Base-by-base conservation (phyloP, 2,113 vertebrate species). In the Fukomys damarensis region DNA sequence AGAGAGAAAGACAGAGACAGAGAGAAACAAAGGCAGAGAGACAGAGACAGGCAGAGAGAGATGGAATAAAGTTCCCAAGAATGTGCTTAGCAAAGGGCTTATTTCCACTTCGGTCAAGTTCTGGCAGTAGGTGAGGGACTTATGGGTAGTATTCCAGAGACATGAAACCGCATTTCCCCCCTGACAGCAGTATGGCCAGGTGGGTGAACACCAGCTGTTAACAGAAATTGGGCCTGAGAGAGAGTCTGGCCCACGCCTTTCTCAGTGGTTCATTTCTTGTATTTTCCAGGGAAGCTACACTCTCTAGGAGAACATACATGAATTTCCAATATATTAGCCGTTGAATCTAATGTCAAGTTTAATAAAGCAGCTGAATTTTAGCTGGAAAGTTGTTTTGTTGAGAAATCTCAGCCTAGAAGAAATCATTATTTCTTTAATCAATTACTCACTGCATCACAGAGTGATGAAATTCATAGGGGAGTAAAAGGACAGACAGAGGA, bases 331-430 rank as follows among this genome's bases (percentile, higher is more conserved):
- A 79, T 43, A 72, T 58, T 88, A 82, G 35, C 61, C 89, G 49
- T 83, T 59, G 82, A 86, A 58, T 80, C 28, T 79, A 82, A 92
- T 52, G 85, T 83, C 94, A 97, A 43, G 13, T 95, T 96, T 97
- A 97, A 97, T 96, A 95, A 93, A 96, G 81, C 66, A 91, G 52
- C 46, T 90, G 54, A 84, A 93, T 66, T 90, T 95, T 96, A 95
- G 46, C 84, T 11, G 2, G 52, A 94, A 74, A 30, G 1, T 72
- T 87, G n/a, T 49, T 82, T 93, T 96, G 94, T 46, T 70, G 70
- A 96, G 81, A 96, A 93, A 92, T 83, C 54, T 72, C 22, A 77
- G 26, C 19, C 52, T 87, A 90, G 46, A 70, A 97, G 46, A 96
- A 95, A 92, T 93, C 41, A 77, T 84, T 93, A 84, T 72, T 41